A percentile compares a stretch with the other conserved stretches of the same genome.
Conservation (phyloP, 2,797 vertebrate species). For the Acanthornis magna region DNA sequence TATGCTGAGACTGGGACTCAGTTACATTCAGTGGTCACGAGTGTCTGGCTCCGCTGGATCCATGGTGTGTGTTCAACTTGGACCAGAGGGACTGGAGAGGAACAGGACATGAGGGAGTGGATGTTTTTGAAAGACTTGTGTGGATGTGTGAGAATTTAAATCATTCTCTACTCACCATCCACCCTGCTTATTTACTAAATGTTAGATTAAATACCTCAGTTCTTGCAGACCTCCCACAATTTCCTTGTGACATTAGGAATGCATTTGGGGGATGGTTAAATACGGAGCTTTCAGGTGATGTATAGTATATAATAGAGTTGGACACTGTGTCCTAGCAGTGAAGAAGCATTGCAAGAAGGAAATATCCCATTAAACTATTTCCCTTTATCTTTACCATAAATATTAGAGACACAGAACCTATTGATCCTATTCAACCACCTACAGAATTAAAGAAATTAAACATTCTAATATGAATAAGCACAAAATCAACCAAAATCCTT, state of each 20-base stretch:
- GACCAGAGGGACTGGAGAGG: neutral
- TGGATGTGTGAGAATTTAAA: neutral
- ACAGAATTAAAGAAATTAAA: neutral
- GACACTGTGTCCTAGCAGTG: neutral
- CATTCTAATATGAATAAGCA: neutral
- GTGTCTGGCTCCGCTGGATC: neutral
- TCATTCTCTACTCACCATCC: neutral
- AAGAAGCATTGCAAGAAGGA: neutral
- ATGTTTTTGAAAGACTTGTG: too few species aligned
- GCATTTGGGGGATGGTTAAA: neutral
- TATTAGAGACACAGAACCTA: neutral
- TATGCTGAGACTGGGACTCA: accelerated
- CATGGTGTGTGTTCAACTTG: accelerated
- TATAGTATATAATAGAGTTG: neutral
- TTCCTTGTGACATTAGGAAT: neutral
- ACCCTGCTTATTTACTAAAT: neutral
- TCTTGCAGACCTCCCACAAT: neutral
- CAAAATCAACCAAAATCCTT: neutral
- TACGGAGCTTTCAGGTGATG: neutral
- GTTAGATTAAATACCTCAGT: neutral
- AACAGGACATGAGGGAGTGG: accelerated
- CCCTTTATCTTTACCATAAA: neutral
- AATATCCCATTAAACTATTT: neutral
- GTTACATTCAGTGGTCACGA: neutral
- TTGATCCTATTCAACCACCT: neutral